phyloP scores from a whole-genome alignment of 2,797 vertebrate genomes.

The Sciurus vulgaris region DNA sequence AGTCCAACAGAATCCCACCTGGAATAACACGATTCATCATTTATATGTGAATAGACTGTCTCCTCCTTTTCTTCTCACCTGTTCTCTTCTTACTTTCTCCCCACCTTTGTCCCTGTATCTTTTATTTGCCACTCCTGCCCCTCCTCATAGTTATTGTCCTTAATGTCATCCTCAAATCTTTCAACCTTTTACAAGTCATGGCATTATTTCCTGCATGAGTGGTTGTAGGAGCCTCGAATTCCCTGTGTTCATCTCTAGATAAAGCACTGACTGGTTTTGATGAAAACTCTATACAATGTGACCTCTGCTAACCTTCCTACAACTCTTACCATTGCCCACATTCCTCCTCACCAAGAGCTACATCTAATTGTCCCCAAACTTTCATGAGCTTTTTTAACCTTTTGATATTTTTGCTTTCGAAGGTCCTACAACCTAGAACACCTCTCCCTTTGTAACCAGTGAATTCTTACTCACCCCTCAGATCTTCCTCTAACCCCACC shows the following conservation, averaged over 20 bases:
- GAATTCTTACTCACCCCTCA: neutral
- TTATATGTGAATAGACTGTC: neutral
- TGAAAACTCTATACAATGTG: conserved; percentile 54
- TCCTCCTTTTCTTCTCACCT: neutral
- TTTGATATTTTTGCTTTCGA: neutral
- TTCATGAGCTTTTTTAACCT: neutral
- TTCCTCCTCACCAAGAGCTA: neutral
- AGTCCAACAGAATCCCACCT: neutral
- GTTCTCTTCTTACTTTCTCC: neutral
- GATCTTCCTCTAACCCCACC: neutral
- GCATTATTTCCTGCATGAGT: conserved; percentile 72
- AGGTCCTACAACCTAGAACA: neutral
- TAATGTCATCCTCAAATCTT: conserved; percentile 63
- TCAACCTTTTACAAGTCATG: conserved; percentile 75
- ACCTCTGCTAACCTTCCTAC: conserved; percentile 38
- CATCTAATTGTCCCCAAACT: neutral
- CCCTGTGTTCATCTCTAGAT: conserved; percentile 63
- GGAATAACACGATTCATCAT: neutral
- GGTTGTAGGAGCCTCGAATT: conserved; percentile 61
- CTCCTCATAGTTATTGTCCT: conserved; percentile 63
- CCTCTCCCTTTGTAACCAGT: conserved; percentile 7
- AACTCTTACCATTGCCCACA: neutral
- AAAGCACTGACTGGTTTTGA: conserved; percentile 71
- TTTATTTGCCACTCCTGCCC: neutral
- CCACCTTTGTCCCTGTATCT: neutral